Conservation (phyloP, 2,888 invertebrate species). For the Callyntrura sp. region DNA sequence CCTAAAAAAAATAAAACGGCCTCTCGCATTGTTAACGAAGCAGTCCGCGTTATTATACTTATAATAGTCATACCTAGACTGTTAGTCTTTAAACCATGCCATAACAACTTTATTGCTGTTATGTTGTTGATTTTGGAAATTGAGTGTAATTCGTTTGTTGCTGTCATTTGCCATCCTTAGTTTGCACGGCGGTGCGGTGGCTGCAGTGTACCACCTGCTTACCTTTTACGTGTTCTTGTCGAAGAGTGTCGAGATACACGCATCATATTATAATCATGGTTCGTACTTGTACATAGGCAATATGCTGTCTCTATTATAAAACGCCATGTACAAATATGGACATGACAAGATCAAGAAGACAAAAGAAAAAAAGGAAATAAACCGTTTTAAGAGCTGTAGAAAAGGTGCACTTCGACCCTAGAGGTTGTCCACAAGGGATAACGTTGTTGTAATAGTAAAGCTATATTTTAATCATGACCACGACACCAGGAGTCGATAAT, state of each 20-base stretch:
- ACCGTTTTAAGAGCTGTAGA: too few relatives aligned
- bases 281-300: neutral
- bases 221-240: constrained; percentile 5
- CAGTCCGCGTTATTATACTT: too few relatives aligned
- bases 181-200: neutral
- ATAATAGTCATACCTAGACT: too few relatives aligned
- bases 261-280: neutral
- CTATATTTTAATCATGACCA: too few relatives aligned
- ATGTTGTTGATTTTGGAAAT: constrained; percentile 30
- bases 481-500: too few relatives aligned
- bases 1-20: too few relatives aligned
- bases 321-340: constrained; percentile 70
- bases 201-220: neutral
- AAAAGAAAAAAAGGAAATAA: constrained; percentile 6
- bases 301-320: constrained; percentile 14
- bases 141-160: constrained; percentile 8
- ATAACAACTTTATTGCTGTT: neutral
- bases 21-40: too few relatives aligned
- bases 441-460: too few relatives aligned
- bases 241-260: constrained; percentile 3
- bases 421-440: too few relatives aligned
- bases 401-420: too few relatives aligned
- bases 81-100: constrained; percentile 7
- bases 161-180: constrained; percentile 21
- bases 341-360: constrained; percentile 68